phyloP scores from a whole-genome alignment of 2,797 vertebrate species.

The Todus mexicanus region DNA sequence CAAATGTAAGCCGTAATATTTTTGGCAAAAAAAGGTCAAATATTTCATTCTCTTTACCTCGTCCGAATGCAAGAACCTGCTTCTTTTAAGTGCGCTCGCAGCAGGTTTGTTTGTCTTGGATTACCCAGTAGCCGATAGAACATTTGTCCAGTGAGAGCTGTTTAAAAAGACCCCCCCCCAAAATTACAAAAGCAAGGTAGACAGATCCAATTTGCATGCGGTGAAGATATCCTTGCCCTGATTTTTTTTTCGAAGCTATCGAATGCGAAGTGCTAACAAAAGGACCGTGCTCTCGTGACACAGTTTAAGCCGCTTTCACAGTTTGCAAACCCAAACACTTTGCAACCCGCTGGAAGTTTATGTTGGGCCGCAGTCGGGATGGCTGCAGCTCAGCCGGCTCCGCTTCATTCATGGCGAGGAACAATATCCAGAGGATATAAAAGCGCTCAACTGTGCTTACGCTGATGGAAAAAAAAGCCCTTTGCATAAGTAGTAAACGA shows the following conservation, averaged over 20 bases:
- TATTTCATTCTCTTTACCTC: conserved; percentile 53
- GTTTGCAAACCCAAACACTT: conserved; percentile 59
- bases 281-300: neutral
- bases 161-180: neutral
- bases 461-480: neutral
- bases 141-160: neutral
- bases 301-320: neutral
- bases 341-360: conserved; percentile 39
- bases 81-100: neutral
- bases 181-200: neutral
- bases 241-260: neutral
- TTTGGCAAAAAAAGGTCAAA: conserved; percentile 66
- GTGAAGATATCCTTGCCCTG: neutral
- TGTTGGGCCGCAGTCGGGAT: conserved; percentile 10
- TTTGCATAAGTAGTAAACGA: neutral
- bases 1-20: conserved; percentile 73
- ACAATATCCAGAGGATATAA: conserved; percentile 66
- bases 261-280: neutral
- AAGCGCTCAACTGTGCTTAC: conserved; percentile 62
- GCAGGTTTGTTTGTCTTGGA: conserved; percentile 61
- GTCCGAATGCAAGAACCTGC: neutral
- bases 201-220: neutral
- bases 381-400: conserved; percentile 46
- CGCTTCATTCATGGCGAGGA: conserved; percentile 58
- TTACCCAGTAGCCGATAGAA: conserved; percentile 1